Evolutionary conservation across 1,140 invertebrate species (phyloP).

Genomic region (Dryas iulia): DNA sequence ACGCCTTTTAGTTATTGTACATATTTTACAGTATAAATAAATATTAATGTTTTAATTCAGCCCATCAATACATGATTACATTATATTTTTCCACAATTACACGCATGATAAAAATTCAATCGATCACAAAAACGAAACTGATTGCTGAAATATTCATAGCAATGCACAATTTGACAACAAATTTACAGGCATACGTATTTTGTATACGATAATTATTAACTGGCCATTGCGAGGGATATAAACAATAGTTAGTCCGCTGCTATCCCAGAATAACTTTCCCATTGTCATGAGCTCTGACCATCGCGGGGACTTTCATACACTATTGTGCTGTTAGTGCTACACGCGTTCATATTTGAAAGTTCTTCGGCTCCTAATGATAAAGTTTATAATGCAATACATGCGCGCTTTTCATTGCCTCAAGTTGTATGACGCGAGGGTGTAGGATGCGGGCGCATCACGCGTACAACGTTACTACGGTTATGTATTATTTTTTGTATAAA

Average conservation of each 20-base stretch:
- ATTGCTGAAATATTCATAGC: slow-evolving; percentile 1
- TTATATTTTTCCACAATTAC: no score
- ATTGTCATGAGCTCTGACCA: slow-evolving; percentile 37
- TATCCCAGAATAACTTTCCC: slow-evolving; percentile 40
- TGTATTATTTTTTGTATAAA: no score
- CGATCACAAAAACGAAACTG: no score
- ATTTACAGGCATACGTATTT: slow-evolving; percentile 12
- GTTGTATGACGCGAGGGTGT: slow-evolving; percentile 1
- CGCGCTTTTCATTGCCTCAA: not conserved
- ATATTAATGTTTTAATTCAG: no score
- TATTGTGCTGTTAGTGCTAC: slow-evolving; percentile 1
- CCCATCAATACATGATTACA: no score
- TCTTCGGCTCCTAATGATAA: slow-evolving; percentile 23
- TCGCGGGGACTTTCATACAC: slow-evolving; percentile 31
- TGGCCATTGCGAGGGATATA: slow-evolving; percentile 30
- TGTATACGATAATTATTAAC: slow-evolving; percentile 27
- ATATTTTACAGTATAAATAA: no score
- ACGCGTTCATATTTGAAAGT: slow-evolving; percentile 9
- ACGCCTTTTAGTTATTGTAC: no score
- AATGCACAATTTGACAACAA: slow-evolving; percentile 12
- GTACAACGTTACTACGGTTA: not conserved
- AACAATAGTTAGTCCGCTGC: slow-evolving; percentile 30
- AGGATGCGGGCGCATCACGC: slow-evolving; percentile 15
- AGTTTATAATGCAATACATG: slow-evolving; percentile 14
- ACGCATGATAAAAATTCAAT: no score